Base-by-base conservation (phyloP, 2,888 invertebrate species). In the Metalampra italica region DNA sequence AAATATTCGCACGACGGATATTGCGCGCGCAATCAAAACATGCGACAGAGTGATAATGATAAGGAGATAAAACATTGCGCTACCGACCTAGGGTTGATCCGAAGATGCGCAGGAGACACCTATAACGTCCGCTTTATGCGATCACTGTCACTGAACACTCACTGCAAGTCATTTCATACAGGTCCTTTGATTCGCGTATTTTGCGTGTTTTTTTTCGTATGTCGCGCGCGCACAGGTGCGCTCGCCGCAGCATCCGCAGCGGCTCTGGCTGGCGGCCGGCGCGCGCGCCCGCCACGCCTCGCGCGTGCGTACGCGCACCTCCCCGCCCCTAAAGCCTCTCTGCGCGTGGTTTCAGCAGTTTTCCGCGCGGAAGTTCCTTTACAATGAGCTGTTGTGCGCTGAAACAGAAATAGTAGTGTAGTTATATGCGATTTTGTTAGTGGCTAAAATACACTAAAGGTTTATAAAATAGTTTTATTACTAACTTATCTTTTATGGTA, bases 61-160 rank as follows among this genome's bases (percentile, higher is more conserved):
- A 82, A 81, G 74, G 65, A 64, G 68, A 76, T 79, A 76, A 76
- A 70, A 73, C 60, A 62, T 69, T 67, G 64, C 64, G 66, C 64
- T 80, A 85, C 85, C 78, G 67, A 81, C 82, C 80, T 87, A 77
- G 76, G 78, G 82, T 76, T 76, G 75, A 68, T 80, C 77, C 79
- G 64, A 71, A 71, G 57, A 62, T 62, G 71, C 71, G 72, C 64
- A 70, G 75, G 72, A 68, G 68, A 64, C 59, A 63, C 56, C 61
- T 59, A 51, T 62, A 57, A 60, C 58, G 54, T 61, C 7, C 63
- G 58, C 54, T 22, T 22, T 63, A 54, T 57, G 58, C 57, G 55
- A 56, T 68, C 83, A 83, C 85, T 69, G 64, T 71, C 84, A 85
- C 86, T 74, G 58, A 71, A 74, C 74, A 73, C 66, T 70, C 82